Evolutionary conservation across 2,797 vertebrate species (phyloP), one percentile per base, ranked within the genome.

Genomic region (Pempheris klunzingeri): DNA sequence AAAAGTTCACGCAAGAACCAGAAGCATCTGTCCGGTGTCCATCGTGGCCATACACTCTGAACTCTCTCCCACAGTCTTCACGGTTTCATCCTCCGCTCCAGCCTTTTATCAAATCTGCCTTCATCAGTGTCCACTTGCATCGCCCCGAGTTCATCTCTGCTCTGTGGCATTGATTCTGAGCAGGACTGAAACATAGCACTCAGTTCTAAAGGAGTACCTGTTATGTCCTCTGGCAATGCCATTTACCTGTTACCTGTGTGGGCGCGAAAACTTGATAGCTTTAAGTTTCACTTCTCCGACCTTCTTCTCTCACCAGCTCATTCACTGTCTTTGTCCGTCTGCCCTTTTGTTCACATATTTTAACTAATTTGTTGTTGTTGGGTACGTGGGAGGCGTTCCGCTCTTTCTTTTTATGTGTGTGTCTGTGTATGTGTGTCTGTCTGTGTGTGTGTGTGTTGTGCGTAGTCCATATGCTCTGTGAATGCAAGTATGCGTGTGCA

Each of bases 11-110:
- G n/a, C 24, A 28, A 14, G 41, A 30, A 65, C 9, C 39, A 41
- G 50, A 9, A 70, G 52, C 24, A 24, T 12, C 17, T 82, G 77
- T 77, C 74, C 32, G 13, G 62, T 17, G 71, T 77, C 52, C 74
- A 47, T 77, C 30, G 61, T 38, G 10, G 4, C 13, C 54, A 26
- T 32, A 32, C 38, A 79, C 75, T 65, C 53, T 78, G 74, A 86
- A 85, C 86, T 69, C 53, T 78, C 67, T 71, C 39, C 52, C 76
- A 46, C 22, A 34, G 52, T 67, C 66, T 43, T 54, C 52, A 34
- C 59, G 4, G 44, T 74, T 85, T 89, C 73, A 83, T 81, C 71
- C 87, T 68, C 53, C 58, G 60, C 73, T 82, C 52, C 64, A 72
- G 62, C 32, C 70, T 72, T 88, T 78, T 76, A 77, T 75, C 57